phyloP scores from a whole-genome alignment of 1,140 invertebrate genomes.

The Helicoverpa zea region DNA sequence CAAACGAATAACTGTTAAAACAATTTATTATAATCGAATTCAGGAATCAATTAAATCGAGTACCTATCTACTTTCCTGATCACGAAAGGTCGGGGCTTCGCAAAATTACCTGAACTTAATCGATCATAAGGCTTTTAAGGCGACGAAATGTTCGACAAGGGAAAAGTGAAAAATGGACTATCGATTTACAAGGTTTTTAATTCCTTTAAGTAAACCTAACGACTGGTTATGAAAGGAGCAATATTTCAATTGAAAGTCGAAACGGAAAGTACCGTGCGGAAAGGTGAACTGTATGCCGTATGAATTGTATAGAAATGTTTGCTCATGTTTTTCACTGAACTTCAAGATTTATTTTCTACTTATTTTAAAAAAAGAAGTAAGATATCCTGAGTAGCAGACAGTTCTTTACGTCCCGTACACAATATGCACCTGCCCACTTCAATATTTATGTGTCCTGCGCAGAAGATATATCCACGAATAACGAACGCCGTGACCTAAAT shows the following conservation, averaged over 20 bases:
- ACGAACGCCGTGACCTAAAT: neutral
- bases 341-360: too few relatives aligned
- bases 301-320: too few relatives aligned
- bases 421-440: too few relatives aligned
- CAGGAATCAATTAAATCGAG: conserved; percentile 26
- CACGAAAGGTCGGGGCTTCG: conserved; percentile 7
- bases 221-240: neutral
- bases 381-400: too few relatives aligned
- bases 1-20: conserved; percentile 1
- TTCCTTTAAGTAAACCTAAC: neutral
- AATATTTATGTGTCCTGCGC: too few relatives aligned
- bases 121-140: conserved; percentile 9
- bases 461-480: too few relatives aligned
- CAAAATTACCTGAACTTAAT: conserved; percentile 29
- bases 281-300: too few relatives aligned
- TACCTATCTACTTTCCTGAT: conserved; percentile 24
- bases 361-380: too few relatives aligned
- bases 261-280: neutral
- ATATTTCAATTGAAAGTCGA: neutral
- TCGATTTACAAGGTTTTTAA: conserved; percentile 10
- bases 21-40: conserved; percentile 27
- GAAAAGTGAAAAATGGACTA: conserved; percentile 10
- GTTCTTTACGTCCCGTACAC: too few relatives aligned
- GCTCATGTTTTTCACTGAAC: too few relatives aligned
- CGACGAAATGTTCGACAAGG: conserved; percentile 18